Conservation (phyloP, 2,797 vertebrate genomes). For the Phyllotis vaccarum region DNA sequence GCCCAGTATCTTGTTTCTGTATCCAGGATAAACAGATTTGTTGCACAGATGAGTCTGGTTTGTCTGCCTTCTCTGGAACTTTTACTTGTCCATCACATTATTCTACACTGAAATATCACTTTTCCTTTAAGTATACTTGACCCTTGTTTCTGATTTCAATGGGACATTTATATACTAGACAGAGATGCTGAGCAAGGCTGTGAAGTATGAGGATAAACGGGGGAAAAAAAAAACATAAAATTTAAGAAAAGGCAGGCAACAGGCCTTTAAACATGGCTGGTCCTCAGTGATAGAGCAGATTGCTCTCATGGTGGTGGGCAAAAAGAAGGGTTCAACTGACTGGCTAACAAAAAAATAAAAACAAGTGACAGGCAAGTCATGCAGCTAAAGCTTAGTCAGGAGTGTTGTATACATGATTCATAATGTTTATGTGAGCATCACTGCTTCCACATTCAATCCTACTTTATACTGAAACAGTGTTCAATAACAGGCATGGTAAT, state of each 20-base stretch:
- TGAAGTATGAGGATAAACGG: not conserved
- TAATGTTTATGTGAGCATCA: not conserved
- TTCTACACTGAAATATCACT: not conserved
- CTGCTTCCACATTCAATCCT: not conserved
- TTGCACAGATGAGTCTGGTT: accelerated
- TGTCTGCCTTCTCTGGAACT: not conserved
- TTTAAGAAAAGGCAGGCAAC: not conserved
- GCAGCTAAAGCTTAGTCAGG: not conserved
- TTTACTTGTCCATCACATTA: accelerated
- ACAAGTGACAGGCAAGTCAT: not conserved
- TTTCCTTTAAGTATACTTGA: not conserved
- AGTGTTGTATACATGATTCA: not conserved
- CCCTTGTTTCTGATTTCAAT: not conserved
- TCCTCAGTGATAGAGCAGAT: not conserved
- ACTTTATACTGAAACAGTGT: not conserved
- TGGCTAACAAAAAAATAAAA: not conserved
- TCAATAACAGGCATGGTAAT: not conserved
- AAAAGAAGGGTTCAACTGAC: not conserved
- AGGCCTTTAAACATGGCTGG: not conserved
- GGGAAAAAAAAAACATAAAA: not conserved
- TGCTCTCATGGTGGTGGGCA: not conserved
- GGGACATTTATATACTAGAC: not conserved
- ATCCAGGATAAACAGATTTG: not conserved
- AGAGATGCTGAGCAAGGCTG: not conserved
- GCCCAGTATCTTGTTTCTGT: not conserved